Percentiles rank a stretch among this genome's conserved stretches.
Conservation (phyloP, 2,113 vertebrate genomes). For the Dinomys branickii region DNA sequence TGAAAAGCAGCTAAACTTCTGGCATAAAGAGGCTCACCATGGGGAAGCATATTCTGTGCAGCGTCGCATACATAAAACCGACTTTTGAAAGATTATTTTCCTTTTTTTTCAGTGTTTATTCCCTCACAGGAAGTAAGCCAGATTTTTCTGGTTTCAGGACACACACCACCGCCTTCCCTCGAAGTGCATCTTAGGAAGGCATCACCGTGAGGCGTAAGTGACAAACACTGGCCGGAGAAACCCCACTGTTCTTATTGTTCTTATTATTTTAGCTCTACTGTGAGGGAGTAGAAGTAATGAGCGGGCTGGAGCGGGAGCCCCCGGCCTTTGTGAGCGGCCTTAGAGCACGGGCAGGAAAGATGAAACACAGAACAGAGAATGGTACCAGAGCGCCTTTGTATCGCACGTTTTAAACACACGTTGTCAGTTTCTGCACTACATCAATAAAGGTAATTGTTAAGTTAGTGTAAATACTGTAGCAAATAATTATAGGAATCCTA, state of each 20-base stretch:
- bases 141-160: slow-evolving; percentile 57
- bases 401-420: not conserved
- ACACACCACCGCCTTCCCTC: not conserved
- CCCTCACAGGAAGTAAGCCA: slow-evolving; percentile 49
- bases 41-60: not conserved
- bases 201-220: slow-evolving; percentile 11
- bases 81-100: slow-evolving; percentile 61
- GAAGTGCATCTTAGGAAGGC: slow-evolving; percentile 54
- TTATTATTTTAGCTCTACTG: slow-evolving; percentile 61
- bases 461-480: not conserved
- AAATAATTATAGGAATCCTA: not conserved
- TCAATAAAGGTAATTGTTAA: not conserved
- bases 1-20: slow-evolving; percentile 49
- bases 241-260: slow-evolving; percentile 58
- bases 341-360: slow-evolving; percentile 37
- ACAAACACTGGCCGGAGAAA: slow-evolving; percentile 51
- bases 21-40: not conserved
- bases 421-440: slow-evolving; percentile 1
- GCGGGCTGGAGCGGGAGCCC: not conserved
- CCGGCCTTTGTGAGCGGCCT: not conserved
- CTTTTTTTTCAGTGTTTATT: slow-evolving; percentile 62
- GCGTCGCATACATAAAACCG: slow-evolving; percentile 12
- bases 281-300: slow-evolving; percentile 62
- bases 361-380: slow-evolving; percentile 45
- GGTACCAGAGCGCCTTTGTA: not conserved